A percentile compares a stretch with the other conserved stretches of the same genome.
Evolutionary conservation across 2,797 vertebrate genomes (phyloP).

Genomic region (Aphelocoma californica): DNA sequence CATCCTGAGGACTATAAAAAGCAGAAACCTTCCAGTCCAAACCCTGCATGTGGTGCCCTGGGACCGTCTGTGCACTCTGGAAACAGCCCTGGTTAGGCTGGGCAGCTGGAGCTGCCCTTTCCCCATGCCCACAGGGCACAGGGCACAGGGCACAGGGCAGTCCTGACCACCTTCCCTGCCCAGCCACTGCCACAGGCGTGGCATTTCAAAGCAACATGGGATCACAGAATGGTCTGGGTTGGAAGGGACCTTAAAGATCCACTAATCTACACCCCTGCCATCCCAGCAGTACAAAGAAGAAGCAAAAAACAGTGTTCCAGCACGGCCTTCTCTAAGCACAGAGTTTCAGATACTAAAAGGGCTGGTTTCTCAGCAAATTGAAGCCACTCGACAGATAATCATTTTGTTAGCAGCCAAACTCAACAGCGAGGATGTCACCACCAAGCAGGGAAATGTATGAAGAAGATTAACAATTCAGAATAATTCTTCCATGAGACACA

Average conservation of each 20-base stretch:
- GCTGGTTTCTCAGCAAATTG: not conserved
- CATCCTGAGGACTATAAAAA: not conserved
- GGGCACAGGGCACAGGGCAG: not conserved
- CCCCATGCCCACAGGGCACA: not conserved
- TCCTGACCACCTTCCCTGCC: not conserved
- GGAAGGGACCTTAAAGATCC: not conserved
- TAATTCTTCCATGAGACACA: conserved; percentile 27
- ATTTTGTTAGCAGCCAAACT: conserved; percentile 33
- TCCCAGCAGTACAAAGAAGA: not conserved
- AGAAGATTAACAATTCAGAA: conserved; percentile 31
- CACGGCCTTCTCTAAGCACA: not conserved
- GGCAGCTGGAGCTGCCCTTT: not conserved
- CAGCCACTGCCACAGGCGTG: accelerated
- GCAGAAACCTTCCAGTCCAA: not conserved
- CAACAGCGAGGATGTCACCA: conserved; percentile 3
- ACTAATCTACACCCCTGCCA: not conserved
- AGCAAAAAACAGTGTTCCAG: not conserved
- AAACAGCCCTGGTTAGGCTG: not conserved
- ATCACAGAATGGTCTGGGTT: not conserved
- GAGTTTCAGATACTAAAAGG: not conserved
- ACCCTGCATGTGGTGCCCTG: not conserved
- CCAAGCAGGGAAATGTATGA: not conserved
- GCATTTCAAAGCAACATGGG: not conserved
- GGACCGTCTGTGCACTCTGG: not conserved
- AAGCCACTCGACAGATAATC: conserved; percentile 25